Evolutionary conservation across 2,888 invertebrate genomes (phyloP), one percentile per base, ranked within the genome.

Genomic region (Pollenia angustigena): DNA sequence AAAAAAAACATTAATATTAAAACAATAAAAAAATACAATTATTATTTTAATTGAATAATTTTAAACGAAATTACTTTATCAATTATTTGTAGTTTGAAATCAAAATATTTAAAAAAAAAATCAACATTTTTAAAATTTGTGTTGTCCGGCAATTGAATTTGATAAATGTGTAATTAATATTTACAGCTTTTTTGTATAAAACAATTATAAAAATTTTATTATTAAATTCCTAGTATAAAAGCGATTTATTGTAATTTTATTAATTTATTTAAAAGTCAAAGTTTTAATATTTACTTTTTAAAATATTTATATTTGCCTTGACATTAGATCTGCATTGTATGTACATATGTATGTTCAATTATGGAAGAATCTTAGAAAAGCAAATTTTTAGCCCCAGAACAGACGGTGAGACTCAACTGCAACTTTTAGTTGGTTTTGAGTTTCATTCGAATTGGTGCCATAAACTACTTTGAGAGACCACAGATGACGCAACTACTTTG

Each of bases 211-310:
- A 69, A 69, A 3, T 69, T 69, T 69, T 1, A 40, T 52, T 40
- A 42, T 52, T 32, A 42, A 52, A 40, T 40, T 69, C 40, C 50
- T 52, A 40, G 68, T 11, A 68, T 64, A 52, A 75, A 75, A 62
- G 2, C 18, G 12, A 62, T 69, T 40, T 60, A 74, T 60, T 58
- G 72, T 48, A 74, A 3, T 60, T 48, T 40, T 32, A 16, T 23
- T 58, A 32, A 4, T 46, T 10, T 14, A 54, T n/a, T 44, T 42
- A 50, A 9, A 23, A 54, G 8, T 6, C 18, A 1, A 6, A 32
- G 32, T 32, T 32, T 32, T 23, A 23, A 3, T 3, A 23, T 23
- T 23, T 23, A 23, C 23, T 23, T 23, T 6, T 32, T 32, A 32
- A 6, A 32, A 32, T 32, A 32, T 32, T 32, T 4, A 32, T 6